phyloP scores from a whole-genome alignment of 2,113 vertebrate genomes.

The Platycercus adscitus region DNA sequence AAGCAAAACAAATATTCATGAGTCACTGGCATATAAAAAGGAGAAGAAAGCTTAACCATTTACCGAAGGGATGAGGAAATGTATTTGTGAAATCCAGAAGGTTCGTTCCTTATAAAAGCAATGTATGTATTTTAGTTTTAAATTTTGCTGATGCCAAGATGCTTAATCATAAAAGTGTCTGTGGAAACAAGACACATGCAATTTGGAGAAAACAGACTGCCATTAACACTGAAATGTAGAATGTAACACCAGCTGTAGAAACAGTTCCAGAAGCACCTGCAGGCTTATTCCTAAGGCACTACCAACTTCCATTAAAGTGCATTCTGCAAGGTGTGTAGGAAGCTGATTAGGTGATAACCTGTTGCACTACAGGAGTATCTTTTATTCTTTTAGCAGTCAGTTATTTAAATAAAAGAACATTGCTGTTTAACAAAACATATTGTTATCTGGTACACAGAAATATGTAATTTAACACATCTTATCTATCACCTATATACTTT shows the following conservation, averaged over 20 bases:
- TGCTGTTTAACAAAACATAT: background rate
- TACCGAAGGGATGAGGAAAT: background rate
- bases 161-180: background rate
- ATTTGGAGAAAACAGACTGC: background rate
- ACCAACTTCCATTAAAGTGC: background rate
- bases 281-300: background rate
- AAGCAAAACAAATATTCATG: background rate
- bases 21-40: background rate
- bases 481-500: background rate
- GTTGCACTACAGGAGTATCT: background rate
- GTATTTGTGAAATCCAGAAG: background rate
- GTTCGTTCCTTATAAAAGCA: background rate
- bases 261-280: background rate
- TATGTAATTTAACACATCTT: conserved; percentile 19
- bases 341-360: conserved; percentile 7
- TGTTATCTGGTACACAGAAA: conserved; percentile 11
- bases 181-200: background rate
- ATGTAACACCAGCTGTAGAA: background rate
- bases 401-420: background rate
- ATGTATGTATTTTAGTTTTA: background rate
- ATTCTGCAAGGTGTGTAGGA: background rate
- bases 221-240: background rate
- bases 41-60: background rate
- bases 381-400: background rate
- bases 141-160: background rate